Conservation (phyloP, 2,113 vertebrate genomes). For the Smithornis capensis region DNA sequence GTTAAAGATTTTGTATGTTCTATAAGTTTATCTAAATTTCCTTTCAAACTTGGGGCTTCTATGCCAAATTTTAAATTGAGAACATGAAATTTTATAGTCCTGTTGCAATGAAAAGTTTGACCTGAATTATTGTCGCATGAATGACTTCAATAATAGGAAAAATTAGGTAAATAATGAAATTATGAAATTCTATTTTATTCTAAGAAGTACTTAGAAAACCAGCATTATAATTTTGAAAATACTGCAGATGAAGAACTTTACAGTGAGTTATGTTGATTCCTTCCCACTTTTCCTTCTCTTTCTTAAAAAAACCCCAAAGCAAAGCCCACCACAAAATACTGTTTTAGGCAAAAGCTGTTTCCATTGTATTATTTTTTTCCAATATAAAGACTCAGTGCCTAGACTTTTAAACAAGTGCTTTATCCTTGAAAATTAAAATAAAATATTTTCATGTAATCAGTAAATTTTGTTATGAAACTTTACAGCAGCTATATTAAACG, state of each 20-base stretch:
- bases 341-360: not conserved
- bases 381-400: not conserved
- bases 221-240: not conserved
- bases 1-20: not conserved
- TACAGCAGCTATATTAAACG: constrained; percentile 72
- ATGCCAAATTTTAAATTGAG: not conserved
- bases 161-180: not conserved
- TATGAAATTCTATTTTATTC: not conserved
- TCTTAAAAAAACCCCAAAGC: not conserved
- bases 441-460: constrained; percentile 67
- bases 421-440: constrained; percentile 62
- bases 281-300: not conserved
- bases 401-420: constrained; percentile 42
- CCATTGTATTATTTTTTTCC: not conserved
- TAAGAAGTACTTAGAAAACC: not conserved
- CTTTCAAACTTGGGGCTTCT: not conserved
- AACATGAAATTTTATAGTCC: not conserved
- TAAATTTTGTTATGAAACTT: constrained; percentile 67
- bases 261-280: not conserved
- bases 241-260: not conserved
- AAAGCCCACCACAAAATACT: not conserved
- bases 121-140: not conserved
- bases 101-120: not conserved
- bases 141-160: not conserved
- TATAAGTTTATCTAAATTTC: not conserved